phyloP scores from a whole-genome alignment of 2,888 invertebrate species.

The Notodonta dromedarius region DNA sequence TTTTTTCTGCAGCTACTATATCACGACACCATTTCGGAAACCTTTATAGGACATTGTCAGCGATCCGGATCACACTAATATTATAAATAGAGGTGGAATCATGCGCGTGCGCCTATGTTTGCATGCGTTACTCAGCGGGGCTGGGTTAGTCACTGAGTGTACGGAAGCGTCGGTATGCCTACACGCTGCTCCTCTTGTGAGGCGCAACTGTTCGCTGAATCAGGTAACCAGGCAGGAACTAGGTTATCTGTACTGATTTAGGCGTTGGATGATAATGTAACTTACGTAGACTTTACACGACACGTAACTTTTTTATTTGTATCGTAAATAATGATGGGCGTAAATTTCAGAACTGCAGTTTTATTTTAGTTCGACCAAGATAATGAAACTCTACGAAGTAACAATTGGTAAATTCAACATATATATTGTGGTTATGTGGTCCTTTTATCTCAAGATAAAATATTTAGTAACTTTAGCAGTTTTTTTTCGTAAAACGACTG shows the following conservation, averaged over 20 bases:
- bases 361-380: too few relatives aligned
- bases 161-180: slow-evolving; percentile 13
- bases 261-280: not conserved
- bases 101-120: slow-evolving; percentile 25
- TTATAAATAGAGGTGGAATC: slow-evolving; percentile 14
- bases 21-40: not conserved
- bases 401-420: too few relatives aligned
- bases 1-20: too few relatives aligned
- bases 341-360: too few relatives aligned
- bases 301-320: too few relatives aligned
- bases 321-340: too few relatives aligned
- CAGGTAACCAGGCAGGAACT: not conserved
- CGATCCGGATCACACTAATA: slow-evolving; percentile 1
- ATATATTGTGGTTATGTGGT: too few relatives aligned
- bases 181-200: not conserved
- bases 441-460: too few relatives aligned
- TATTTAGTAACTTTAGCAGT: too few relatives aligned
- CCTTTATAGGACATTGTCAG: slow-evolving; percentile 6
- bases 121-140: slow-evolving; percentile 28
- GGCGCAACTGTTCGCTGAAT: not conserved
- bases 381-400: too few relatives aligned
- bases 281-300: not conserved
- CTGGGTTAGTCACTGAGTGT: slow-evolving; percentile 21
- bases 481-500: too few relatives aligned
- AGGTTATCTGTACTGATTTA: not conserved